Evolutionary conservation across 2,888 invertebrate species (phyloP).

Genomic region (Oscheius onirici): DNA sequence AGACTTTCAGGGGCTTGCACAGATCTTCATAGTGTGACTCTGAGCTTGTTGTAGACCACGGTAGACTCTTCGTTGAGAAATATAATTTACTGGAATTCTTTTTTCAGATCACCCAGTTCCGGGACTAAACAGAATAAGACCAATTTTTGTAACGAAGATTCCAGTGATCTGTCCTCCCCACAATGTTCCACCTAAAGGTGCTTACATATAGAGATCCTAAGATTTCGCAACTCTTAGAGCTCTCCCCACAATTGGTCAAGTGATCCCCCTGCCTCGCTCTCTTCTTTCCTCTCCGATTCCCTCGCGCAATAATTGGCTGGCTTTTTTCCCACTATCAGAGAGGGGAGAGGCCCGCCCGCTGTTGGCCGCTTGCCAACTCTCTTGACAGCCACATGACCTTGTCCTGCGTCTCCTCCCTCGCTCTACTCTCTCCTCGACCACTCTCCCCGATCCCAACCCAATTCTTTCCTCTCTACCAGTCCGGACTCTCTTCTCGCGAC

Average conservation of each 20-base stretch:
- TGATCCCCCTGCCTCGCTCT: not conserved
- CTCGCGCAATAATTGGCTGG: conserved; percentile 26
- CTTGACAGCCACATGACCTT: conserved; percentile 27
- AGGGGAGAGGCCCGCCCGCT: not conserved
- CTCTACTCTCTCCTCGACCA: conserved; percentile 1
- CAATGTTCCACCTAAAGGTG: too few relatives aligned
- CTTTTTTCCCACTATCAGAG: conserved; percentile 22
- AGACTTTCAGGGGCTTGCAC: too few relatives aligned
- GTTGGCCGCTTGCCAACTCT: conserved; percentile 27
- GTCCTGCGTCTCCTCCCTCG: not conserved
- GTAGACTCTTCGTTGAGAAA: too few relatives aligned
- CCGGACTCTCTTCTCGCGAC: conserved; percentile 2
- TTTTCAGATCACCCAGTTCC: too few relatives aligned
- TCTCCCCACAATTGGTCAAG: not conserved
- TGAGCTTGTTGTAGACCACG: too few relatives aligned
- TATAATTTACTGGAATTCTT: too few relatives aligned
- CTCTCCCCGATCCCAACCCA: conserved; percentile 2
- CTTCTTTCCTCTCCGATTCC: not conserved
- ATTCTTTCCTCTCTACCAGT: conserved; percentile 6
- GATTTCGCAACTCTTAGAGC: not conserved
- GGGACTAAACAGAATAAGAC: too few relatives aligned
- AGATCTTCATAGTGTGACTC: too few relatives aligned
- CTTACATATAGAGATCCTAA: too few relatives aligned
- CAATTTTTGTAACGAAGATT: too few relatives aligned
- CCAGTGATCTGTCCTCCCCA: too few relatives aligned